These are phyloP conservation scores for Trichogramma evanescens DNA, from an alignment of 2,888 invertebrate species.

Conservation along the genomic window DNA sequence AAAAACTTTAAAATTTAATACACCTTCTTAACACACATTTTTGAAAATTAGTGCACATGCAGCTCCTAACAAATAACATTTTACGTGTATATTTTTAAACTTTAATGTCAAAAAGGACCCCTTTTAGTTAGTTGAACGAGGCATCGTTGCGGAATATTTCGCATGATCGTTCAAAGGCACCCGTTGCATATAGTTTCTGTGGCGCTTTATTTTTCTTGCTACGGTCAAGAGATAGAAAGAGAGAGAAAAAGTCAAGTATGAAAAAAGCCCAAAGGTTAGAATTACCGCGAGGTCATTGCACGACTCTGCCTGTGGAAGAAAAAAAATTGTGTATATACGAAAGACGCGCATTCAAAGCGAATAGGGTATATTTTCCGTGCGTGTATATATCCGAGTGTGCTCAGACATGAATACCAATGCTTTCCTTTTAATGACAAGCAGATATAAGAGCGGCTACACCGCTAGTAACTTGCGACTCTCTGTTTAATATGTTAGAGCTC, in stretches of 20 bases:
- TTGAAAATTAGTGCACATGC: too few species aligned
- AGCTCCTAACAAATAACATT: too few species aligned
- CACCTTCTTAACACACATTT: too few species aligned
- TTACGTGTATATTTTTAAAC: too few species aligned
- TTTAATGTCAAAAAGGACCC: too few species aligned
- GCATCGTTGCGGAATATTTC: slow-evolving; percentile 7
- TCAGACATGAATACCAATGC: background rate
- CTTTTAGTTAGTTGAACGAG: too few species aligned
- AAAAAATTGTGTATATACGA: background rate
- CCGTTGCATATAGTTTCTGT: background rate
- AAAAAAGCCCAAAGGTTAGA: slow-evolving; percentile 8
- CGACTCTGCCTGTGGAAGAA: background rate
- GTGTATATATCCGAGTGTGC: background rate
- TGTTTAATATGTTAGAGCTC: slow-evolving; percentile 14
- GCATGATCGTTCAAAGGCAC: slow-evolving; percentile 7
- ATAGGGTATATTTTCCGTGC: background rate
- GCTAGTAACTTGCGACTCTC: background rate
- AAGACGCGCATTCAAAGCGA: background rate
- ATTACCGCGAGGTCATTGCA: slow-evolving; percentile 13
- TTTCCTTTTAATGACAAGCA: background rate
- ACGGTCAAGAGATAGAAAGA: too few species aligned
- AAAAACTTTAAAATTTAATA: too few species aligned
- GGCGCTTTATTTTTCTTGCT: background rate
- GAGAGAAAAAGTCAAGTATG: background rate
- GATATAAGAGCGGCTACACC: too few species aligned